Conservation (phyloP, 2,797 vertebrate genomes). For the Macroramphosus scolopax region DNA sequence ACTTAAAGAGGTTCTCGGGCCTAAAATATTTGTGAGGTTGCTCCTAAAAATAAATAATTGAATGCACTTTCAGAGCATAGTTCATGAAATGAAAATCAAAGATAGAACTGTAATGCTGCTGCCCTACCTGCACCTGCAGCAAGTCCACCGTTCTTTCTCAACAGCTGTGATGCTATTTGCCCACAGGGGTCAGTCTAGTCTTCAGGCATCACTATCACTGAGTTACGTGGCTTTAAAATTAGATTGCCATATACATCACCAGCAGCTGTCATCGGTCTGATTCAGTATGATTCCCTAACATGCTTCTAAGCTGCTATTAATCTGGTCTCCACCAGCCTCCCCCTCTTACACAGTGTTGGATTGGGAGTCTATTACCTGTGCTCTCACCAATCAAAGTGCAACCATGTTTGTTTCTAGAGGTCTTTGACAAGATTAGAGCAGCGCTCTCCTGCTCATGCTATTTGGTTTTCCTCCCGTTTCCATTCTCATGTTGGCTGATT, state of each 20-base stretch:
- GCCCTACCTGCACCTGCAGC: constrained; percentile 56
- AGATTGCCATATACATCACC: constrained; percentile 69
- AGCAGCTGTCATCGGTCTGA: constrained; percentile 71
- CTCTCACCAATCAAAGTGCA: constrained; percentile 72
- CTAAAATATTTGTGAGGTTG: constrained; percentile 70
- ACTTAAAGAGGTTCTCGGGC: constrained; percentile 43
- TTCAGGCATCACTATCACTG: constrained; percentile 41
- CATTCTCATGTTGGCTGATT: constrained; percentile 33
- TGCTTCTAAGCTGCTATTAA: constrained; percentile 68
- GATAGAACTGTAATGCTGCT: constrained; percentile 20
- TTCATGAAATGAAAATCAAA: constrained; percentile 51
- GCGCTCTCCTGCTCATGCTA: constrained; percentile 22
- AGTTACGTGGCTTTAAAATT: constrained; percentile 71
- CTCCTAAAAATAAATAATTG: constrained; percentile 65
- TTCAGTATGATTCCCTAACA: constrained; percentile 67
- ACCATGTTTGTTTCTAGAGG: constrained; percentile 72
- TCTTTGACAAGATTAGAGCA: constrained; percentile 74
- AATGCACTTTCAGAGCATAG: constrained; percentile 47
- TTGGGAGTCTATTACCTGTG: constrained; percentile 66
- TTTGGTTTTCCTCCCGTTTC: constrained; percentile 11
- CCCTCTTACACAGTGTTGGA: constrained; percentile 37
- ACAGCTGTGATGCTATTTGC: constrained; percentile 40
- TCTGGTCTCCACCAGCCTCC: constrained; percentile 42
- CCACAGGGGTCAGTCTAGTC: constrained; percentile 49
- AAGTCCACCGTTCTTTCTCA: constrained; percentile 31